Base-by-base conservation (phyloP, 2,113 vertebrate genomes). In the Diphyllodes magnificus region DNA sequence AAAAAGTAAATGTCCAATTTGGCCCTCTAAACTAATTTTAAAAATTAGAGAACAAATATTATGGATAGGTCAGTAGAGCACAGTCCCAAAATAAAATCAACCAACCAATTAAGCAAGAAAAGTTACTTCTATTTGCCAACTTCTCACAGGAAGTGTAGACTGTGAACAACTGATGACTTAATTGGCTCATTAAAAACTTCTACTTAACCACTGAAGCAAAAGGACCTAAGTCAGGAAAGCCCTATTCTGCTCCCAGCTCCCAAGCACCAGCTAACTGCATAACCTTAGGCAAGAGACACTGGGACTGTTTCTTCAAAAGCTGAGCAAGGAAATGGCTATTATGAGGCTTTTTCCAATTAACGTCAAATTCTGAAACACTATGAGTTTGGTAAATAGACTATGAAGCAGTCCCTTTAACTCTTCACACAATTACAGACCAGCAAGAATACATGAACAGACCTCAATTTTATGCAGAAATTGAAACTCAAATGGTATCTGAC, bases 131-230 rank as follows among this genome's bases (percentile, higher is more conserved):
- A 60, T 92, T 92, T 95, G 95, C 94, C 93, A 96, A 3, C 87
- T 63, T 92, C 82, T 96, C 86, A 86, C 80, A 79, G 60, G 69
- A 82, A 92, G 79, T 64, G 76, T 78, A 95, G 92, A 35, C 85
- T 93, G 81, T 63, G 92, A 97, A 93, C 78, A 91, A 95, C 75
- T 90, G 88, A 94, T 90, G 79, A 86, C 84, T 97, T 96, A 95
- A 96, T 90, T 95, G 88, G 90, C 94, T 96, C 94, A 96, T 96
- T 96, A 95, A 96, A 95, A 96, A 65, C 68, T 86, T 83, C 83
- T 87, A 42, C 86, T 89, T 90, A 92, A 72, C 88, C 87, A 73
- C 76, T 89, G 89, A 95, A 91, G 92, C 85, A 90, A 68, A 83
- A 92, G 86, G 82, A 68, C 25, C 76, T 71, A 64, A 92, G 64